A percentile compares a stretch with the other conserved stretches of the same genome.
These are phyloP conservation scores for Noctua janthina DNA, from an alignment of 2,888 invertebrate species.

Conservation along the genomic window DNA sequence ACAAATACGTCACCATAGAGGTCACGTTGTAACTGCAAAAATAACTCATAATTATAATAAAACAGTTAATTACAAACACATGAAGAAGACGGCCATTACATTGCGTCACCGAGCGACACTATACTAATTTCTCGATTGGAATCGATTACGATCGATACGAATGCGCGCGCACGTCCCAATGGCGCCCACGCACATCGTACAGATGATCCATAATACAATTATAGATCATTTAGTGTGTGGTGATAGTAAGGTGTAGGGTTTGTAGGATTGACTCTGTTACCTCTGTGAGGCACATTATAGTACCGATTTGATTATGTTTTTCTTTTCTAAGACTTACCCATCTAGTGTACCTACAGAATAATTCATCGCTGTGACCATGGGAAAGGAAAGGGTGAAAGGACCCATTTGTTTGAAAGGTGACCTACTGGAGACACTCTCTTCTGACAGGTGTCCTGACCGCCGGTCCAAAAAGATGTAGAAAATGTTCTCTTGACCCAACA, in stretches of 20 bases:
- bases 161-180: slow-evolving; percentile 86
- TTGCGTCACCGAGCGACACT: slow-evolving; percentile 75
- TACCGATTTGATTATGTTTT: neutral
- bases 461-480: neutral
- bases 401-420: neutral
- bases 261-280: neutral
- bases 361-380: neutral
- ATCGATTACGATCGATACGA: slow-evolving; percentile 86
- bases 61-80: slow-evolving; percentile 38
- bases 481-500: neutral
- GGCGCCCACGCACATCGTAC: slow-evolving; percentile 88
- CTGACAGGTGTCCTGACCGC: neutral
- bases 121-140: slow-evolving; percentile 84
- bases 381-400: neutral
- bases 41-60: neutral
- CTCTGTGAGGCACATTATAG: slow-evolving; percentile 41
- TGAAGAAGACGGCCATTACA: slow-evolving; percentile 67
- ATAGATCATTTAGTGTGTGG: slow-evolving; percentile 78
- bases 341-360: neutral
- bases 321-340: neutral
- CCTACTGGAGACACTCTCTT: neutral
- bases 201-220: slow-evolving; percentile 89
- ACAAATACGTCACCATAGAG: neutral
- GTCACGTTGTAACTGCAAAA: neutral
- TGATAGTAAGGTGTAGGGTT: neutral